These are phyloP conservation scores for Anser brachyrhynchus DNA, from an alignment of 2,113 vertebrate species.

Conservation along the genomic window DNA sequence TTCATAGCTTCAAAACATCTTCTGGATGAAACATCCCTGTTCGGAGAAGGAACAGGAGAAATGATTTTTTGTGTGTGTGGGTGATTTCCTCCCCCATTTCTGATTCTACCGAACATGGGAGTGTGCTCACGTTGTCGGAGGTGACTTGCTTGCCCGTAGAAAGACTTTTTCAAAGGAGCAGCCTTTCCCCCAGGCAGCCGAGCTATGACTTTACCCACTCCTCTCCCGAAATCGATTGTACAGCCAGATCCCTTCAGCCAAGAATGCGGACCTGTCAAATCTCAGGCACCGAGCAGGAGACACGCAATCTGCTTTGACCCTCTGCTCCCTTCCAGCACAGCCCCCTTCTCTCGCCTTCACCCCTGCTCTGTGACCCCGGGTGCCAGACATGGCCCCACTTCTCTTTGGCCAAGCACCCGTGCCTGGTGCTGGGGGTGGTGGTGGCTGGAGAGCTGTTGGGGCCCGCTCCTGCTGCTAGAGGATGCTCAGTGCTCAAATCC, in stretches of 20 bases:
- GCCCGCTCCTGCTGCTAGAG: not conserved
- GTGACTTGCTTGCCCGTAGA: not conserved
- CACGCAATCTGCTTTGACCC: constrained; percentile 11
- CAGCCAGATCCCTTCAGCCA: constrained; percentile 47
- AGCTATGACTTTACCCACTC: not conserved
- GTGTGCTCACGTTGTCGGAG: not conserved
- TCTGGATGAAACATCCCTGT: not conserved
- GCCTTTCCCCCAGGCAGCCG: not conserved
- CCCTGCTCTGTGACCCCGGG: constrained; percentile 13
- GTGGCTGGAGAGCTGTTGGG: not conserved
- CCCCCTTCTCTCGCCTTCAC: not conserved
- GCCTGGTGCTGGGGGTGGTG: not conserved
- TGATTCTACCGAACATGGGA: not conserved
- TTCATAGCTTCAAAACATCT: not conserved
- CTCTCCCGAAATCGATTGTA: not conserved
- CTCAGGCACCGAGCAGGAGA: constrained; percentile 6
- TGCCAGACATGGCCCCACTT: not conserved
- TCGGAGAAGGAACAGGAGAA: not conserved
- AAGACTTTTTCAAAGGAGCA: not conserved
- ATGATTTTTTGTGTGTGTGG: not conserved
- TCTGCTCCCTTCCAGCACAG: not conserved
- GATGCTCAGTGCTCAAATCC: not conserved
- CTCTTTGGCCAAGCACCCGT: not conserved
- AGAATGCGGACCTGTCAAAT: constrained; percentile 64
- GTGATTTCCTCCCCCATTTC: not conserved